phyloP scores from a whole-genome alignment of 2,113 vertebrate genomes.

The Dipodomys merriami region DNA sequence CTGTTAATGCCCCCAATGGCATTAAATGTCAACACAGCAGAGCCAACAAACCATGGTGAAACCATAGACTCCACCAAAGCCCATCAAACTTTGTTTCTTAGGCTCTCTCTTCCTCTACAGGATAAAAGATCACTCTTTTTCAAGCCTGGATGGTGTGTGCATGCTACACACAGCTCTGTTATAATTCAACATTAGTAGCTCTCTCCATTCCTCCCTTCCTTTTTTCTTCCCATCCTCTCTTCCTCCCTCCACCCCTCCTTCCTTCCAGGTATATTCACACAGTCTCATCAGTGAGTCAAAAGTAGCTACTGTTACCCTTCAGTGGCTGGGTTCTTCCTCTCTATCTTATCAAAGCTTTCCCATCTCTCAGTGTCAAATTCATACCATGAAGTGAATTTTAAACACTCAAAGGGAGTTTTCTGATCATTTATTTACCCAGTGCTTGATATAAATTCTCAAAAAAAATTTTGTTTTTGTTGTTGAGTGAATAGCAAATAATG shows the following conservation, averaged over 20 bases:
- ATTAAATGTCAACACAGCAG: background rate
- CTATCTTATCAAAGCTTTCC: background rate
- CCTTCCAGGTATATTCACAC: background rate
- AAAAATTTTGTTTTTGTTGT: background rate
- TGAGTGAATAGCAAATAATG: background rate
- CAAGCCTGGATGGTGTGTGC: background rate
- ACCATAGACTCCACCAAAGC: background rate
- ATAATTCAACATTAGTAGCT: background rate
- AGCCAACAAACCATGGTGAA: too few species aligned
- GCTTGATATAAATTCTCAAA: background rate
- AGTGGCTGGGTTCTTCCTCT: background rate
- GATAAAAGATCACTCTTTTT: background rate
- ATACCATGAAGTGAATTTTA: background rate
- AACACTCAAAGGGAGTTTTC: background rate
- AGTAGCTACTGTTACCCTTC: background rate
- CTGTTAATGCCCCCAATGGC: too few species aligned
- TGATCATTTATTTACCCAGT: background rate
- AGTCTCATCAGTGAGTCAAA: background rate
- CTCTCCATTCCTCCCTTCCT: too few species aligned
- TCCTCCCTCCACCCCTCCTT: background rate
- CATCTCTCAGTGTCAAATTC: background rate
- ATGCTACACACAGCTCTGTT: background rate
- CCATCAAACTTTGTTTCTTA: background rate
- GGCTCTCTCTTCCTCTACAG: background rate
- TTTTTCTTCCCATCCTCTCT: too few species aligned